Evolutionary conservation across 2,888 invertebrate genomes (phyloP).

Genomic region (Polietes domitor): DNA sequence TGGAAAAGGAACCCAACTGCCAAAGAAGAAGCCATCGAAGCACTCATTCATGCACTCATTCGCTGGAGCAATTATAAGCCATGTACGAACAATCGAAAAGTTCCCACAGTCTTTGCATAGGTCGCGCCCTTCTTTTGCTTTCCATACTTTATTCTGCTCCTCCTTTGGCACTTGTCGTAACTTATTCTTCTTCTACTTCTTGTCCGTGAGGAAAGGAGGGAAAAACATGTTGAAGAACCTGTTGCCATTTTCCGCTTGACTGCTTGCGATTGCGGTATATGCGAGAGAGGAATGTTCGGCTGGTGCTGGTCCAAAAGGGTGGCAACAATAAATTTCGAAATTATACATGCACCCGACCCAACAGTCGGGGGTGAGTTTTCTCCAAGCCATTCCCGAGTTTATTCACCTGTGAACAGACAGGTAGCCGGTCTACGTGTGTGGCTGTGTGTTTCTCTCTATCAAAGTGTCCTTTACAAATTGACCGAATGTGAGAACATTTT

Average conservation of each 20-base stretch:
- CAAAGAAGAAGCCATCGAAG: slow-evolving; percentile 48
- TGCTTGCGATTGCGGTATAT: slow-evolving; percentile 43
- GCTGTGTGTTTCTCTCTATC: background rate
- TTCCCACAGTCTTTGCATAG: slow-evolving; percentile 74
- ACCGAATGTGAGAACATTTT: slow-evolving; percentile 48
- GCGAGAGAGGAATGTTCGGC: slow-evolving; percentile 13
- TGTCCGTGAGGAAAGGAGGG: background rate
- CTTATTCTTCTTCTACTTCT: slow-evolving; percentile 13
- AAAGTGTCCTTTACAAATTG: slow-evolving; percentile 13
- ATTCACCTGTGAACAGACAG: slow-evolving; percentile 38
- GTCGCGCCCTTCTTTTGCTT: slow-evolving; percentile 49
- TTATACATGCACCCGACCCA: background rate
- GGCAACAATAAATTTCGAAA: slow-evolving; percentile 24
- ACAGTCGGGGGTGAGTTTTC: slow-evolving; percentile 45
- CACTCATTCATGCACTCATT: slow-evolving; percentile 26
- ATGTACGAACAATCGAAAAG: slow-evolving; percentile 75
- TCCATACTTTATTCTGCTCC: background rate
- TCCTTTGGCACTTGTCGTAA: slow-evolving; percentile 1
- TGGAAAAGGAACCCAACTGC: background rate
- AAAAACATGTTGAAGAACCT: slow-evolving; percentile 49
- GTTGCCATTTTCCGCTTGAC: slow-evolving; percentile 63
- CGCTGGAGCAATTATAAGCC: slow-evolving; percentile 49
- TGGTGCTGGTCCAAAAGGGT: slow-evolving; percentile 4
- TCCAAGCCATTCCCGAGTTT: slow-evolving; percentile 6
- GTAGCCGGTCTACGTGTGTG: too few relatives aligned